Percentiles rank a stretch among this genome's conserved stretches.
phyloP scores from a whole-genome alignment of 2,797 vertebrate genomes.

The Tarsius wallacei region DNA sequence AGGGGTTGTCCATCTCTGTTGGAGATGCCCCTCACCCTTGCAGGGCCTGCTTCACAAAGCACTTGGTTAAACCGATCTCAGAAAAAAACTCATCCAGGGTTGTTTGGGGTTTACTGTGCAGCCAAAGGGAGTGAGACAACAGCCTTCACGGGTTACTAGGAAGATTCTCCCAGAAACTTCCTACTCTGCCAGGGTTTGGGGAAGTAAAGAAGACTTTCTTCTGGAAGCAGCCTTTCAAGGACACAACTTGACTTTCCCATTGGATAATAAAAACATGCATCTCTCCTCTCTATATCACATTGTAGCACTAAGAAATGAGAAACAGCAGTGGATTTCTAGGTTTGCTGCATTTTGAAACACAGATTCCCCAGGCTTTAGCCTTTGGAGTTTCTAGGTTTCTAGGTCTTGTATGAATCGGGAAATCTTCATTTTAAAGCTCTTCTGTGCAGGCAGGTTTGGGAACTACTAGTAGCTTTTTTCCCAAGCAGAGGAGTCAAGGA shows the following conservation, averaged over 20 bases:
- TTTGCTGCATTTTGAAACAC: background rate
- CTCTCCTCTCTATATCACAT: background rate
- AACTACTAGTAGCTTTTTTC: background rate
- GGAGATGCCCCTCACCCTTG: background rate
- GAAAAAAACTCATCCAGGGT: background rate
- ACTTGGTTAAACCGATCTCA: background rate
- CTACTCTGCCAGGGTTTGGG: background rate
- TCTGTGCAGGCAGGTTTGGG: background rate
- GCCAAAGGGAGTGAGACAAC: background rate
- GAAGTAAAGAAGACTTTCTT: background rate
- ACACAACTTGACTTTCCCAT: background rate
- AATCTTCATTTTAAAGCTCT: background rate
- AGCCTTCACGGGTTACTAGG: background rate
- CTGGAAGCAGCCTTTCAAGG: background rate
- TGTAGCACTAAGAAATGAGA: background rate
- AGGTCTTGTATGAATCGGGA: background rate
- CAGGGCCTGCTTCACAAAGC: background rate
- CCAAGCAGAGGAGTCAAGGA: background rate
- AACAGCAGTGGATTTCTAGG: background rate
- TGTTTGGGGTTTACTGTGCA: background rate
- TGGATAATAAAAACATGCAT: background rate
- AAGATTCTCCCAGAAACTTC: background rate
- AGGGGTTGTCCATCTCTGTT: background rate
- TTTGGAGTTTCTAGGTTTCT: background rate
- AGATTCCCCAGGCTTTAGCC: background rate